Base-by-base conservation (phyloP, 2,797 vertebrate species). In the Pipistrellus pipistrellus region DNA sequence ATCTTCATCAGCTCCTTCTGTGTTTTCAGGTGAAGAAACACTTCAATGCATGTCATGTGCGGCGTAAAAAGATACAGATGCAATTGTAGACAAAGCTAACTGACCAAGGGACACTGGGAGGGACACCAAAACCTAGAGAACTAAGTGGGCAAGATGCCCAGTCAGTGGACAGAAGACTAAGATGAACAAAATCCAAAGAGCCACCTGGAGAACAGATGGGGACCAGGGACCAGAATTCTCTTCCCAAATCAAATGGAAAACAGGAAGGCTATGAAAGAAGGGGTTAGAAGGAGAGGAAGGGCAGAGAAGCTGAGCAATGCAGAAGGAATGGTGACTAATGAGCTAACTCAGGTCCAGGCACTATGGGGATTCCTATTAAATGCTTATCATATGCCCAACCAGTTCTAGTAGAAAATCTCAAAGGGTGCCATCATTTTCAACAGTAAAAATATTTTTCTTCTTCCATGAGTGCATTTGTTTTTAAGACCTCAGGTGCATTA, bases 401-500 rank as follows among this genome's bases (percentile, higher is more conserved):
- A 1, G 46, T 93, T 97, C 85, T 75, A 72, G 71, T 75, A 53
- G 88, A 96, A 96, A 95, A 68, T 85, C 69, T 83, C 85, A 90
- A 95, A 95, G 72, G 94, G 68, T 13, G 57, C 76, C 93, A 96
- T 23, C 64, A 62, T 96, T 93, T 97, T 95, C 84, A 95, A 86
- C 64, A 92, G 96, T 80, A 96, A 97, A 93, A 93, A 95, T 66
- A 4, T 59, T 6, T 51, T 90, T 96, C 91, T 96, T 96, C 95
- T 89, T 95, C 93, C 62, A 85, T 81, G 83, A 84, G 91, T 73
- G 2, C 41, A 15, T 71, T 85, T 95, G 57, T 85, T 94, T 92
- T 97, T 97, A 97, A 98, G 90, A 91, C 93, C 84, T 21, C 4
- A 85, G 90, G 30, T 73, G 90, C 53, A 93, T 96, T 96, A 93